These are phyloP conservation scores for Plagodis dolabraria DNA, from an alignment of 2,888 invertebrate species.

Conservation along the genomic window DNA sequence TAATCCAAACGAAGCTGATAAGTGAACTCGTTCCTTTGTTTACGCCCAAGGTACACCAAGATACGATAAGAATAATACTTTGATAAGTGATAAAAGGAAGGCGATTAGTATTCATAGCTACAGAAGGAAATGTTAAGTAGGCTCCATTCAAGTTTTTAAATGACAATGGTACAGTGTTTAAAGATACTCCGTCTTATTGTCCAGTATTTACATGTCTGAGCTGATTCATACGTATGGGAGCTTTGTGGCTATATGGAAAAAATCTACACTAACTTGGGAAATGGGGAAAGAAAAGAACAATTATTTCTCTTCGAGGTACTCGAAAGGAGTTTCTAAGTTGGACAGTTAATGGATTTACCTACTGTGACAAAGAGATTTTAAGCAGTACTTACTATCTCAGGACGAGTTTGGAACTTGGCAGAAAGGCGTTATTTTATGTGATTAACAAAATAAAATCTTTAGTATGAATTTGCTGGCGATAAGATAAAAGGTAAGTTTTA, in stretches of 20 bases:
- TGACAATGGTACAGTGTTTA: slow-evolving; percentile 14
- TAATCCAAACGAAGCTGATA: slow-evolving; percentile 10
- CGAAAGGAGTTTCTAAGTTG: too few species aligned
- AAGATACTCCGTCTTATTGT: too few species aligned
- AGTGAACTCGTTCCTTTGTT: slow-evolving; percentile 23
- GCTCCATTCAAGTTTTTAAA: slow-evolving; percentile 23
- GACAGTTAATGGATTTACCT: too few species aligned
- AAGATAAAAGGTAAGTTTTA: too few species aligned
- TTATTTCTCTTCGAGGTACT: too few species aligned
- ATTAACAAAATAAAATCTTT: too few species aligned
- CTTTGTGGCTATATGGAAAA: background rate
- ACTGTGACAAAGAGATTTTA: too few species aligned
- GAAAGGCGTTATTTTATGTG: too few species aligned
- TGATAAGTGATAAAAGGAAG: slow-evolving; percentile 19
- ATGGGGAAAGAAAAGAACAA: background rate
- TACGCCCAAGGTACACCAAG: slow-evolving; percentile 17
- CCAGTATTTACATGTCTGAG: background rate
- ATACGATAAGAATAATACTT: slow-evolving; percentile 17
- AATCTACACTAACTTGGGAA: background rate
- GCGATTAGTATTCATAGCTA: slow-evolving; percentile 24
- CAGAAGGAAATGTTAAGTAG: slow-evolving; percentile 21
- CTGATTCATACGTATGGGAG: background rate
- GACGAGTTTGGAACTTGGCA: too few species aligned
- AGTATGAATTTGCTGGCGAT: too few species aligned
- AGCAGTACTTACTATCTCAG: too few species aligned